These are phyloP conservation scores for Perca schrenkii DNA, from an alignment of 2,113 vertebrate genomes.

Conservation along the genomic window DNA sequence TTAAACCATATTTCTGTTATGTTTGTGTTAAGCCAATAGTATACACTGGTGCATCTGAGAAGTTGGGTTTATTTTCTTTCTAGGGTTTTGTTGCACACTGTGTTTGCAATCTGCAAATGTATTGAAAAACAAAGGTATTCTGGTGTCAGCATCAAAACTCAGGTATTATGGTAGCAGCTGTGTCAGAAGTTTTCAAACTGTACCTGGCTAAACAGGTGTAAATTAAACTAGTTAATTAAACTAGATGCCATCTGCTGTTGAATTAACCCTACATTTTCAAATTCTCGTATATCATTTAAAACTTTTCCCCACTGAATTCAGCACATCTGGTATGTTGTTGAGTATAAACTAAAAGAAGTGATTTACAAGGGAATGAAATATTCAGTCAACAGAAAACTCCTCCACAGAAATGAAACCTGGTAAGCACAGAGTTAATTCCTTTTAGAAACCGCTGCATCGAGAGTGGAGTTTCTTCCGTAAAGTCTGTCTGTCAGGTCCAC, in stretches of 20 bases:
- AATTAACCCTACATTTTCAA: no score
- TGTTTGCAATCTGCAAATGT: no score
- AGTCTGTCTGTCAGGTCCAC: slow-evolving; percentile 39
- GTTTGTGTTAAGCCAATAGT: not conserved
- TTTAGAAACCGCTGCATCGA: slow-evolving; percentile 23
- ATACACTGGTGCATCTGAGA: not conserved
- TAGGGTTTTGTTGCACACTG: no score
- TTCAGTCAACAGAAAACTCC: not conserved
- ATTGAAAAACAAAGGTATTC: no score
- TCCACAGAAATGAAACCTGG: not conserved
- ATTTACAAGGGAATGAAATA: not conserved
- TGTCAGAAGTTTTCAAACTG: no score
- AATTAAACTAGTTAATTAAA: no score
- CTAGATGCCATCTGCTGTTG: no score
- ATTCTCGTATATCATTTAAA: no score
- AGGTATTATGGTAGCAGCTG: no score
- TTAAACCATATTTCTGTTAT: not conserved
- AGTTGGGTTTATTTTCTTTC: no score
- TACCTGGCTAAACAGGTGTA: no score
- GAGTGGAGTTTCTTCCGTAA: slow-evolving; percentile 16
- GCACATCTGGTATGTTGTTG: not conserved
- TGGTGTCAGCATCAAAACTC: no score
- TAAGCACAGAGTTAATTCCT: not conserved
- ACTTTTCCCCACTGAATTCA: not conserved
- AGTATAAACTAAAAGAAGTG: not conserved